Percentiles rank a stretch among this genome's conserved stretches.
Evolutionary conservation across 2,113 vertebrate species (phyloP).

Genomic region (Acrocephalus arundinaceus): DNA sequence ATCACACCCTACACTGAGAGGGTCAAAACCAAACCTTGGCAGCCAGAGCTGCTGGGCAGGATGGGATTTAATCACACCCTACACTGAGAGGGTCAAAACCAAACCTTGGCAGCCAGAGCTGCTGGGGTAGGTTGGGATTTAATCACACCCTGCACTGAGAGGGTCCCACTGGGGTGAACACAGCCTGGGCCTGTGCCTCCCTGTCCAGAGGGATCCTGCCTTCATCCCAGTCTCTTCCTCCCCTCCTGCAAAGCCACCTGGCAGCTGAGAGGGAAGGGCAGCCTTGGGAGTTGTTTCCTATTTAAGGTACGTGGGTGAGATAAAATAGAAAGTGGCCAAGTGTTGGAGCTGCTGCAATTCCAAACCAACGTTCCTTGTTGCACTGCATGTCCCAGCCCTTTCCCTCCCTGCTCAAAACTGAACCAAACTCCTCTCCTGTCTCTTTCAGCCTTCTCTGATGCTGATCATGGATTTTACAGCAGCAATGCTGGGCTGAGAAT

Average conservation of each 20-base stretch:
- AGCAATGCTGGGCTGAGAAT: not conserved
- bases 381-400: not conserved
- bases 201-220: not conserved
- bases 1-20: too few species aligned
- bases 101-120: too few species aligned
- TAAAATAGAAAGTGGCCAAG: accelerated
- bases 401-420: not conserved
- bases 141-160: too few species aligned
- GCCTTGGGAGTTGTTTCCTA: not conserved
- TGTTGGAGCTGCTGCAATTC: not conserved
- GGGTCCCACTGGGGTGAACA: accelerated
- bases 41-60: too few species aligned
- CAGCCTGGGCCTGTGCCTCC: not conserved
- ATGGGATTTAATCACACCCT: too few species aligned
- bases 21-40: too few species aligned
- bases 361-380: not conserved
- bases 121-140: too few species aligned
- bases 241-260: not conserved
- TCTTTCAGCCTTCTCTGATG: not conserved
- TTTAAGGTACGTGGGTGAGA: not conserved
- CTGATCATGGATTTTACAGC: accelerated
- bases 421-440: not conserved
- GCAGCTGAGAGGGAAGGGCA: accelerated
- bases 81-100: too few species aligned
- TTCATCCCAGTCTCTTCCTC: not conserved